These are phyloP conservation scores for Drosophila quinaria DNA, from an alignment of 2,888 invertebrate genomes.

Conservation along the genomic window DNA sequence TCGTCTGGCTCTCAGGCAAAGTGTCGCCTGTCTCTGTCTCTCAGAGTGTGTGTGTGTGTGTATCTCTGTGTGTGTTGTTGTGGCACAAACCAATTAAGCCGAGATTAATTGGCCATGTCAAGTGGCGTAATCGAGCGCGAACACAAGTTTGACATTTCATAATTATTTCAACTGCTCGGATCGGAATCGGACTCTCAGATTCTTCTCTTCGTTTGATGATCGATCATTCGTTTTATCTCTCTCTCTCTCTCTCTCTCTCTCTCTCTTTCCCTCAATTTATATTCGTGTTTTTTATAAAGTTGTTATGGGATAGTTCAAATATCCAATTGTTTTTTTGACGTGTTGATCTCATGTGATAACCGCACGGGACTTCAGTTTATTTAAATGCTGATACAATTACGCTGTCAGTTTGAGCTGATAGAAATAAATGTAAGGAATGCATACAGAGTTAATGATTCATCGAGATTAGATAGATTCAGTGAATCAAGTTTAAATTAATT, in stretches of 20 bases:
- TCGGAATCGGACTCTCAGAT: slow-evolving; percentile 31
- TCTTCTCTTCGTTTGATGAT: slow-evolving; percentile 60
- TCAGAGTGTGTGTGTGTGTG: neutral
- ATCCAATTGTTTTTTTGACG: slow-evolving; percentile 56
- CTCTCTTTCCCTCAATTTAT: slow-evolving; percentile 2
- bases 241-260: neutral
- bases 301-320: slow-evolving; percentile 41
- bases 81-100: slow-evolving; percentile 82
- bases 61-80: slow-evolving; percentile 56
- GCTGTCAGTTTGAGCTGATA: slow-evolving; percentile 48
- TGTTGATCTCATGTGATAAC: slow-evolving; percentile 65
- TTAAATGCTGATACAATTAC: slow-evolving; percentile 67
- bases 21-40: slow-evolving; percentile 49
- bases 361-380: slow-evolving; percentile 57
- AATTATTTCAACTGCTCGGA: slow-evolving; percentile 77
- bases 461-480: slow-evolving; percentile 24
- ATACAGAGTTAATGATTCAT: slow-evolving; percentile 28
- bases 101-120: slow-evolving; percentile 83
- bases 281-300: slow-evolving; percentile 37
- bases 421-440: neutral
- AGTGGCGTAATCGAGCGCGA: slow-evolving; percentile 83
- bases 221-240: slow-evolving; percentile 61
- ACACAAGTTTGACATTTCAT: slow-evolving; percentile 83
- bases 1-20: slow-evolving; percentile 44
- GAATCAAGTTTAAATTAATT: too few species aligned